Conservation (phyloP, 2,888 invertebrate species). For the Hemithea aestivaria region DNA sequence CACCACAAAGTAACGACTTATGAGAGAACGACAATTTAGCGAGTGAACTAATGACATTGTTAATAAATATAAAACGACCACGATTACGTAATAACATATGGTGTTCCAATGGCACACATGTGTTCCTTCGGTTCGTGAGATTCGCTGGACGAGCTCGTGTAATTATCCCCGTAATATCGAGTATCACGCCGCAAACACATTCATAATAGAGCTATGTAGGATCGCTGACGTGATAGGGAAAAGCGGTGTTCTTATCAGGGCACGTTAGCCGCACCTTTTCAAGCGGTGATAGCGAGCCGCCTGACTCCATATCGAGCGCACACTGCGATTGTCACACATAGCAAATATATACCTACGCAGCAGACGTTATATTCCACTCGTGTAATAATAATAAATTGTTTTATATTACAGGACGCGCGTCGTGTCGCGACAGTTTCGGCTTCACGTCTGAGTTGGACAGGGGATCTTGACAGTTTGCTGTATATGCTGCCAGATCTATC, state of each 20-base stretch:
- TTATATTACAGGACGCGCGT: conserved; percentile 45
- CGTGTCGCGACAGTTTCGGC: conserved; percentile 32
- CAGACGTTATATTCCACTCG: conserved; percentile 26
- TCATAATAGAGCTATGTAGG: conserved; percentile 52
- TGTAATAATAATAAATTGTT: conserved; percentile 34
- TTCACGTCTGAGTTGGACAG: conserved; percentile 78
- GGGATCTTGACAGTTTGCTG: conserved; percentile 76
- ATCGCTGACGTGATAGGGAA: conserved; percentile 67
- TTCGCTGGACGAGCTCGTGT: conserved; percentile 32
- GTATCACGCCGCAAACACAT: conserved; percentile 45
- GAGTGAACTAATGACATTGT: conserved; percentile 40
- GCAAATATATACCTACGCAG: conserved; percentile 44
- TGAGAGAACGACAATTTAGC: conserved; percentile 25
- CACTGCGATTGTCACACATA: conserved; percentile 59
- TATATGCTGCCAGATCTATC: conserved; percentile 78
- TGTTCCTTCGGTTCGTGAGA: conserved; percentile 48
- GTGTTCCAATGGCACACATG: conserved; percentile 62
- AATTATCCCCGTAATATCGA: conserved; percentile 46
- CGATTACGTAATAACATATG: conserved; percentile 70
- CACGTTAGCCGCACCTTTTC: conserved; percentile 73
- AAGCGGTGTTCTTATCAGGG: conserved; percentile 72
- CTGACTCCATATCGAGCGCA: conserved; percentile 53
- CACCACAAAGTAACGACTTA: conserved; percentile 2
- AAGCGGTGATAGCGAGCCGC: conserved; percentile 66
- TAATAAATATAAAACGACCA: conserved; percentile 38